Evolutionary conservation across 2,113 vertebrate genomes (phyloP), one percentile per base, ranked within the genome.

Genomic region (Pelobates fuscus): DNA sequence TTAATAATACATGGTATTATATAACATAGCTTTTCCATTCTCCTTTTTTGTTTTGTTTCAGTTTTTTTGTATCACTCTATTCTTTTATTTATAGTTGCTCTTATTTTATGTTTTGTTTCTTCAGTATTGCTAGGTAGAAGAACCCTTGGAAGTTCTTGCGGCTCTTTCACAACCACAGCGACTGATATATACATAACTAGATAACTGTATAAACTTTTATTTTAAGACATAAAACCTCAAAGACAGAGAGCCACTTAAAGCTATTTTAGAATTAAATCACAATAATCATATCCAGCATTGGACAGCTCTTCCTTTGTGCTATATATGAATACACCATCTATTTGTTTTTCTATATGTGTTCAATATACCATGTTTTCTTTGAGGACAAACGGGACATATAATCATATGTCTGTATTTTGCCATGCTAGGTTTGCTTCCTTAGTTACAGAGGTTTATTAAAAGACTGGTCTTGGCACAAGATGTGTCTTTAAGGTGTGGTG

Each of bases 401-500:
- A 83, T 80, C 78, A 62, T 52, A 49, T 78, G 74, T 78, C 49
- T 81, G 79, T 84, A 58, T 80, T 78, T 10, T 11, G 52, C 65
- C 52, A 41, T 62, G 67, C 43, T 30, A 21, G 74, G 68, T 80
- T 83, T 65, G 65, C 71, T 84, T 87, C 76, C 81, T 81, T 81
- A 83, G 81, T 73, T 84, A 62, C 55, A 57, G 15, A 82, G 82
- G 80, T 85, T 83, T 79, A 81, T 77, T 27, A 69, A 41, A 82
- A 82, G 81, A 78, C 79, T 80, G 44, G 68, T 77, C 81, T 86
- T 88, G 84, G 82, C 85, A 85, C 41, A 11, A 75, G 43, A 32
- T 20, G 49, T 57, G 8, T 70, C 78, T 78, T 57, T 78, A 78
- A 86, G 88, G 87, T 44, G 88, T 85, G 86, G 85, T 63, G 2